Base-by-base conservation (phyloP, 2,888 invertebrate species). In the Salpingus planirostris region DNA sequence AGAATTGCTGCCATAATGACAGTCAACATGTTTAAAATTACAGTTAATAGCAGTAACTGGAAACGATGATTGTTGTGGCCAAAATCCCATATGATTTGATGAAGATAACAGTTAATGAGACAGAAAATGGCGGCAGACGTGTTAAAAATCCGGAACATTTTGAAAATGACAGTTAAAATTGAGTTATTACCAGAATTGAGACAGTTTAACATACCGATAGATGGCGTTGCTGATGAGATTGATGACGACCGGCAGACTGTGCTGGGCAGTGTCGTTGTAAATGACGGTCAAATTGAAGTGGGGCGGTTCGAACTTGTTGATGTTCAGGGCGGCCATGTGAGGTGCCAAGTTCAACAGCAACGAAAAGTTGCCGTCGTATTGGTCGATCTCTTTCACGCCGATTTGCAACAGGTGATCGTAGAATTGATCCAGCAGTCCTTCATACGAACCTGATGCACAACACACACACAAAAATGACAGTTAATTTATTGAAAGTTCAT, bases 241-340 rank as follows among this genome's bases (percentile, higher is more conserved):
- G 26, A 84, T 62, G 22, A 84, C 67, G 38, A 85, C 76, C 2
- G 88, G 87, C 47, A 88, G 65, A 39, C 83, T 79, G 58, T 88
- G 88, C 27, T 82, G 75, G 50, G 76, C 79, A 0, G 87, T 84
- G 54, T 83, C 84, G 56, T 89, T 89, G 62, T 83, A 83, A 40
- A 78, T 71, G 21, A 78, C 68, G 45, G 76, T 73, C 11, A 80
- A 64, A 39, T 71, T 71, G 31, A 74, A 70, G 36, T 69, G 71
- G 0, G 72, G 68, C 29, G 64, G 54, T 29, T 65, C 57, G 42
- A 73, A 76, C 7, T 68, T 67, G 27, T 68, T 71, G 27, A 82
- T 60, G 53, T 74, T 76, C 43, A 78, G 69, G 2, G 78, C 80
- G 11, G 77, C 80, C 64, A 82, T 74, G 45, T 79, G 77, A 1